Percentiles rank a stretch among this genome's conserved stretches.
Conservation (phyloP, 2,113 vertebrate species). For the Megaceryle maxima region DNA sequence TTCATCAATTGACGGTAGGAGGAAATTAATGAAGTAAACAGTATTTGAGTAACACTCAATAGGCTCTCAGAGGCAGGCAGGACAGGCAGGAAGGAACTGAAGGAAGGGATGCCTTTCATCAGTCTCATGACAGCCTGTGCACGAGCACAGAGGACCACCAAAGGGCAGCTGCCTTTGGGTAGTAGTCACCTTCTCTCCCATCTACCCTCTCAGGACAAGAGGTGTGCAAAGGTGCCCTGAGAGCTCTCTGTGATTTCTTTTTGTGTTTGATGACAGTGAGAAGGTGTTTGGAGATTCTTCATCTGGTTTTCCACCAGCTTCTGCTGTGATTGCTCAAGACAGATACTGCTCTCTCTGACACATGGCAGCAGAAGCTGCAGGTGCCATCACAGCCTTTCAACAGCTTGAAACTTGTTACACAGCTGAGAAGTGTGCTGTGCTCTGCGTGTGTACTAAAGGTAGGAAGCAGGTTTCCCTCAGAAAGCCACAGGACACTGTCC, state of each 20-base stretch:
- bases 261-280: accelerated
- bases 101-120: not conserved
- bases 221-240: not conserved
- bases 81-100: not conserved
- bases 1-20: constrained; percentile 11
- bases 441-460: not conserved
- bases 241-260: accelerated
- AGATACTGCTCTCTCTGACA: not conserved
- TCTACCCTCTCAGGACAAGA: not conserved
- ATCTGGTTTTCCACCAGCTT: not conserved
- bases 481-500: not conserved
- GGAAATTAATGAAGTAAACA: constrained; percentile 57
- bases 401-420: not conserved
- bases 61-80: not conserved
- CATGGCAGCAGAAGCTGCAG: not conserved
- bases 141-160: not conserved
- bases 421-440: not conserved
- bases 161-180: too few relatives aligned
- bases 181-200: not conserved
- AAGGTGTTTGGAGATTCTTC: not conserved
- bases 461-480: not conserved
- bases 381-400: not conserved
- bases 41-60: not conserved
- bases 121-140: not conserved
- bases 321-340: not conserved